phyloP scores from a whole-genome alignment of 2,888 invertebrate genomes.

The Ganaspis brasiliensis region DNA sequence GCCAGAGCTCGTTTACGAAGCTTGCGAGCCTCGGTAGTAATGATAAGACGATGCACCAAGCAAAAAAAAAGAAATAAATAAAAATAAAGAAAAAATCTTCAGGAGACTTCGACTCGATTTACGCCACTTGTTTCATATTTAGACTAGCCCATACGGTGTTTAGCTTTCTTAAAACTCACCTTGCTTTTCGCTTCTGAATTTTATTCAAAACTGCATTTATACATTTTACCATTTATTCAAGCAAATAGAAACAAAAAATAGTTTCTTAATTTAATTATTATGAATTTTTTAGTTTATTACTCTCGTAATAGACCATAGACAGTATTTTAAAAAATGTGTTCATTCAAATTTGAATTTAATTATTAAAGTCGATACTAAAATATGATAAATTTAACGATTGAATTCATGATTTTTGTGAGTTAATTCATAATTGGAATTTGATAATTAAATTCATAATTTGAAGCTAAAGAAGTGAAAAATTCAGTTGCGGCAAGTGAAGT shows the following conservation, averaged over 20 bases:
- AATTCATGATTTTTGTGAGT: not conserved
- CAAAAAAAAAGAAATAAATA: not conserved
- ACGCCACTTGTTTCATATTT: slow-evolving; percentile 23
- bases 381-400: not conserved
- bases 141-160: slow-evolving; percentile 23
- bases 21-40: slow-evolving; percentile 76
- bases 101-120: slow-evolving; percentile 26
- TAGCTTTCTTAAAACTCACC: slow-evolving; percentile 15
- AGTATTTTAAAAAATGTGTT: slow-evolving; percentile 1
- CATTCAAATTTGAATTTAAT: slow-evolving; percentile 10
- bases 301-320: not conserved
- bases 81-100: not conserved
- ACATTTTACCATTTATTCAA: not conserved
- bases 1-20: slow-evolving; percentile 77
- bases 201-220: slow-evolving; percentile 30
- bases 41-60: not conserved
- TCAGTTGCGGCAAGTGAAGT: slow-evolving; percentile 12
- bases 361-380: not conserved
- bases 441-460: not conserved
- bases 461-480: not conserved
- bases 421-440: not conserved
- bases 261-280: too few relatives aligned
- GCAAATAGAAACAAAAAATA: not conserved
- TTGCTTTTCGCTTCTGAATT: slow-evolving; percentile 19
- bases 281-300: too few relatives aligned